phyloP scores from a whole-genome alignment of 2,113 vertebrate genomes.

The Scomber colias region DNA sequence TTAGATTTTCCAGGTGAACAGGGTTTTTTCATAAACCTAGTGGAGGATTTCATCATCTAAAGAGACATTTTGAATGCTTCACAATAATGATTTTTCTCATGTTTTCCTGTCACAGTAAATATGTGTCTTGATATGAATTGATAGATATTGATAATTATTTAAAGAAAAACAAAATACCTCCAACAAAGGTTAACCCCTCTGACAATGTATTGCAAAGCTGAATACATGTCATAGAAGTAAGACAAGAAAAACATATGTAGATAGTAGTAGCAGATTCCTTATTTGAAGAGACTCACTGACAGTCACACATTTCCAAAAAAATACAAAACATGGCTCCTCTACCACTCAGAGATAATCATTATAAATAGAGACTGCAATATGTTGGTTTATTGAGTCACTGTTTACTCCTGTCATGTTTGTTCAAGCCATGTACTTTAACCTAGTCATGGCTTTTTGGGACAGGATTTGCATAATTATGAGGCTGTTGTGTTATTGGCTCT shows the following conservation, averaged over 20 bases:
- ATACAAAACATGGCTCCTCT: not conserved
- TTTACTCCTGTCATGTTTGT: slow-evolving; percentile 24
- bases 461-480: slow-evolving; percentile 22
- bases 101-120: too few species aligned
- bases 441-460: slow-evolving; percentile 20
- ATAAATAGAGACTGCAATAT: not conserved
- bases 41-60: not conserved
- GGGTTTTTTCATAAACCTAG: not conserved
- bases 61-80: not conserved
- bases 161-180: not conserved
- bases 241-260: not conserved
- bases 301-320: not conserved
- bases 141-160: not conserved
- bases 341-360: not conserved
- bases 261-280: not conserved
- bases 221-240: not conserved
- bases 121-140: too few species aligned
- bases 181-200: not conserved
- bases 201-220: not conserved
- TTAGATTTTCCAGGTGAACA: not conserved
- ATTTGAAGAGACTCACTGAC: not conserved
- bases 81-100: too few species aligned
- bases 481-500: slow-evolving; percentile 31
- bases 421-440: not conserved
- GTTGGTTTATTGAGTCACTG: not conserved